A percentile compares a stretch with the other conserved stretches of the same genome.
These are phyloP conservation scores for Pachymerium ferrugineum DNA, from an alignment of 2,888 invertebrate genomes.

Conservation along the genomic window DNA sequence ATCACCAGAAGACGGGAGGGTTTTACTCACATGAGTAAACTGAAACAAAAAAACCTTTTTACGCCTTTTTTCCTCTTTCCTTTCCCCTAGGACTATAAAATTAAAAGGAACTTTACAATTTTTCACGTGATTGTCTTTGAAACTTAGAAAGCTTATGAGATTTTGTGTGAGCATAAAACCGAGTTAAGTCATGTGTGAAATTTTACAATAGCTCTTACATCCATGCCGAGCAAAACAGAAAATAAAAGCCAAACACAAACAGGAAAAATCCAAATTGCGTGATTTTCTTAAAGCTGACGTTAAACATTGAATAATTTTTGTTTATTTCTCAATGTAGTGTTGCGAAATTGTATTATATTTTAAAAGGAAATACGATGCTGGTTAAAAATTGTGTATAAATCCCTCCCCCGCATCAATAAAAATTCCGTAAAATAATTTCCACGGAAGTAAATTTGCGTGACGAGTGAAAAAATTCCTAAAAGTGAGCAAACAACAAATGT, in stretches of 20 bases:
- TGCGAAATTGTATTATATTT: too few relatives aligned
- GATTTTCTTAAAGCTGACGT: too few relatives aligned
- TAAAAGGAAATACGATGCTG: too few relatives aligned
- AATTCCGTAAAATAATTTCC: neutral
- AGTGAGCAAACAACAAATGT: conserved; percentile 21
- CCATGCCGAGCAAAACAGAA: neutral
- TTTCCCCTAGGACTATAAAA: neutral
- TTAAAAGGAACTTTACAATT: neutral
- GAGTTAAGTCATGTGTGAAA: conserved; percentile 2
- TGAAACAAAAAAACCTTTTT: neutral
- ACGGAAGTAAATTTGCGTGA: conserved; percentile 23
- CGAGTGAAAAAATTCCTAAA: conserved; percentile 21
- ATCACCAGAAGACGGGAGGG: neutral
- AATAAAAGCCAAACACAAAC: neutral
- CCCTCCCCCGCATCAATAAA: neutral
- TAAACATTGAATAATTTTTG: too few relatives aligned
- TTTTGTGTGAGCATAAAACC: neutral
- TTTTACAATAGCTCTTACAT: neutral
- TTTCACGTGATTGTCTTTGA: neutral
- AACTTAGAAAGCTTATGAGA: neutral
- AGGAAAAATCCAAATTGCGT: neutral
- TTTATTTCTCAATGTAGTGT: too few relatives aligned
- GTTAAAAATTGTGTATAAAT: neutral
- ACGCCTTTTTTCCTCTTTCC: neutral
- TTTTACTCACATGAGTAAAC: neutral